Evolutionary conservation across 2,113 vertebrate genomes (phyloP).

Genomic region (Rallus limicola): DNA sequence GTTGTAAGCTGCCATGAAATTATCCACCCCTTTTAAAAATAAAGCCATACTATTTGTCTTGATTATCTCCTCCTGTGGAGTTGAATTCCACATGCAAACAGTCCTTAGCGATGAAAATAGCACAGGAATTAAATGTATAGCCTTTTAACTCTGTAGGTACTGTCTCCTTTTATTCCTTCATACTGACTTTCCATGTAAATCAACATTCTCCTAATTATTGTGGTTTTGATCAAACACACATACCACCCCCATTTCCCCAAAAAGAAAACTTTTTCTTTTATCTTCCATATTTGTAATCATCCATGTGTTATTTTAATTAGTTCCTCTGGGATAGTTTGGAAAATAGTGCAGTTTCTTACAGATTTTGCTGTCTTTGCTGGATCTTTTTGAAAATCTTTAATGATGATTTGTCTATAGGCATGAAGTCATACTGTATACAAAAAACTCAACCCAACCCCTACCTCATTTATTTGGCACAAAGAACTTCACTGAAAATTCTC

Average conservation of each 20-base stretch:
- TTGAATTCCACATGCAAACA: constrained; percentile 49
- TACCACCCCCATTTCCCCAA: not conserved
- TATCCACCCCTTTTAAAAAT: constrained; percentile 67
- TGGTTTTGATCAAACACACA: not conserved
- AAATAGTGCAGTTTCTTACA: not conserved
- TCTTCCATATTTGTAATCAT: not conserved
- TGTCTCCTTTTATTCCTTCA: not conserved
- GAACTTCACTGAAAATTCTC: not conserved
- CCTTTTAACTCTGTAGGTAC: constrained; percentile 35
- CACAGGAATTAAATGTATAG: constrained; percentile 4
- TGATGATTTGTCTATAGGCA: not conserved
- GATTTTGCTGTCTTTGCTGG: not conserved
- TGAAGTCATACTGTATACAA: not conserved
- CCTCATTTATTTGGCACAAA: not conserved
- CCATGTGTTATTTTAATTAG: not conserved
- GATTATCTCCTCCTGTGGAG: constrained; percentile 43
- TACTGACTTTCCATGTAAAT: not conserved
- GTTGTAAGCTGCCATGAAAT: constrained; percentile 65
- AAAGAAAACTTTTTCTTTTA: not conserved
- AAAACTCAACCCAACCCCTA: not conserved
- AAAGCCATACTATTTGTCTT: constrained; percentile 60
- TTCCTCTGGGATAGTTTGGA: not conserved
- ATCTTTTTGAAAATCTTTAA: not conserved
- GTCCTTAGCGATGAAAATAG: constrained; percentile 49
- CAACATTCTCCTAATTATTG: not conserved